Base-by-base conservation (phyloP, 1,140 invertebrate species). In the Lutraria rhynchaena region DNA sequence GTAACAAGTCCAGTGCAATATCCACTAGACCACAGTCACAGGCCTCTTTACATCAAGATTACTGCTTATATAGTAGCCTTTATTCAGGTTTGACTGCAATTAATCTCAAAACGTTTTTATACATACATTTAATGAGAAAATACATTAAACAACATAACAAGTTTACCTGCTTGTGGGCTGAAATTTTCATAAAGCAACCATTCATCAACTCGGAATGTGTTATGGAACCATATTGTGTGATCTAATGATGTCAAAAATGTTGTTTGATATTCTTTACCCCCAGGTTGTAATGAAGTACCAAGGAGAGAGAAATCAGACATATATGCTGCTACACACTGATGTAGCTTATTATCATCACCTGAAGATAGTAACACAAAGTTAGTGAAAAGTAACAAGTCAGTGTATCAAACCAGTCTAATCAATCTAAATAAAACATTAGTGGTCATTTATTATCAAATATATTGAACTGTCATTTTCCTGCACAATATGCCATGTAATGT, bases 201-300 rank as follows among this genome's bases (percentile, higher is more conserved):
- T 24, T 89, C 86, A 61, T 89, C 86, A 13, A 78, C 81, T 22
- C 73, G 70, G 58, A 88, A 87, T 29, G 81, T 61, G 9, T 77
- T 81, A 57, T 89, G 88, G 60, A 89, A 89, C 88, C 88, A 89
- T 33, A 89, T 61, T 29, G 85, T 78, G 65, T 89, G 88, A 51
- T 89, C 87, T 31, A 89, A 58, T 3, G 88, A 89, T 7, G 84
- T 77, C 55, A 88, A 80, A 46, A 86, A 86, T 2, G 81, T 58
- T 0, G 49, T 76, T 29, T 74, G 31, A 51, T 76, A 73, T 15
- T 83, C 61, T 19, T 24, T 24, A 0, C 77, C 78, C 19, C 55
- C 65, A 3, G 83, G 85, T 29, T 87, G 41, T 5, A 84, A 22
- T 4, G 87, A 70, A 3, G 87, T 88, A 0, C 70, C 78, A 3